A percentile compares a stretch with the other conserved stretches of the same genome.
phyloP scores from a whole-genome alignment of 1,140 invertebrate species.

The Drosophila melanica region DNA sequence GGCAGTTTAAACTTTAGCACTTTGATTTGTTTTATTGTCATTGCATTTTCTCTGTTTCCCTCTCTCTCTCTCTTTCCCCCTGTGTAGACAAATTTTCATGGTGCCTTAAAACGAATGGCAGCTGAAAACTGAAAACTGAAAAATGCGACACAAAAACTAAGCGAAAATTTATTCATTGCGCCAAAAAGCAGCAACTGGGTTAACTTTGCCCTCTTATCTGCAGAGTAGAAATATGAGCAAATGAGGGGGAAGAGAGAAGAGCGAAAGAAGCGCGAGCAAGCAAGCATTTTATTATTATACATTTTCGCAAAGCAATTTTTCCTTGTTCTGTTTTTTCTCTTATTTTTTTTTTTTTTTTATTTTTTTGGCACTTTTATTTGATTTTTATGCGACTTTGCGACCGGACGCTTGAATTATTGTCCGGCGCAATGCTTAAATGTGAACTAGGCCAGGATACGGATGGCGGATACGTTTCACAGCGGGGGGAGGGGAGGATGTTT shows the following conservation, averaged over 20 bases:
- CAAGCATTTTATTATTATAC: slow-evolving; percentile 43
- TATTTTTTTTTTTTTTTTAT: slow-evolving; percentile 20
- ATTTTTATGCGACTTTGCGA: slow-evolving; percentile 71
- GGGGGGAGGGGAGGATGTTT: not conserved
- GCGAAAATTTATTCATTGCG: slow-evolving; percentile 53
- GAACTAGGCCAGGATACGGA: slow-evolving; percentile 65
- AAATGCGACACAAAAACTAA: slow-evolving; percentile 47
- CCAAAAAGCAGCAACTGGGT: slow-evolving; percentile 56
- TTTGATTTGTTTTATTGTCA: not conserved
- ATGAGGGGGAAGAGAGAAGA: not conserved
- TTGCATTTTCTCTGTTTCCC: not conserved
- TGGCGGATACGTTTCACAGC: slow-evolving; percentile 37
- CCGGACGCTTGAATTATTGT: slow-evolving; percentile 69
- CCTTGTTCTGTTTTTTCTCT: slow-evolving; percentile 5
- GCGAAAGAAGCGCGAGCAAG: not conserved
- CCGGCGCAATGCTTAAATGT: slow-evolving; percentile 65
- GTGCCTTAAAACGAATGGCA: slow-evolving; percentile 12
- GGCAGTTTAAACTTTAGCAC: not conserved
- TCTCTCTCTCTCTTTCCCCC: not conserved
- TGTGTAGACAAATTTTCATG: slow-evolving; percentile 11
- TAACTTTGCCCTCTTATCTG: slow-evolving; percentile 52
- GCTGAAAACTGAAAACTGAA: slow-evolving; percentile 26
- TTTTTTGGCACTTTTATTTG: slow-evolving; percentile 68
- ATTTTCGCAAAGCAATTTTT: slow-evolving; percentile 27
- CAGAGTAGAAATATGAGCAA: not conserved